phyloP scores from a whole-genome alignment of 1,140 invertebrate genomes.

The Macrosteles quadrilineatus region DNA sequence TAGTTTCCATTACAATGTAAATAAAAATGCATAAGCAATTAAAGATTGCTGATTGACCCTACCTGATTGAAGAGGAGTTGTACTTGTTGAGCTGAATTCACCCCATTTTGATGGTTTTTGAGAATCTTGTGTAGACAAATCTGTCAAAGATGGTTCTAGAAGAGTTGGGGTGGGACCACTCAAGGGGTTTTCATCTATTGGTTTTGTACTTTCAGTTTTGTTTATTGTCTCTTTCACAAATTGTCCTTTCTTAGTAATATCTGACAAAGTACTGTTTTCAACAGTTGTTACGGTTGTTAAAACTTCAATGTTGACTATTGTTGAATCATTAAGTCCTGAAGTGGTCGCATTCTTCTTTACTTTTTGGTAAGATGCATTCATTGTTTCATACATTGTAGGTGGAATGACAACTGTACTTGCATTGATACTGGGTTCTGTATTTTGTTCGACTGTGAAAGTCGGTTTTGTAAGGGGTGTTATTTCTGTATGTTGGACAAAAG shows the following conservation, averaged over 20 bases:
- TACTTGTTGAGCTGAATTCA: neutral
- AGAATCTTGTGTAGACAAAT: conserved; percentile 18
- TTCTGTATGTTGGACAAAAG: conserved; percentile 6
- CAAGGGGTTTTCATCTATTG: conserved; percentile 17
- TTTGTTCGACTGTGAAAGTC: neutral
- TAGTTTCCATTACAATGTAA: no score
- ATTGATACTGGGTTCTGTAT: conserved; percentile 2
- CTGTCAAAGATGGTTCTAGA: conserved; percentile 36
- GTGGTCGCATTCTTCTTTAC: no score
- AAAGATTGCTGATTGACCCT: neutral
- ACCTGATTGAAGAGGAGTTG: conserved; percentile 24
- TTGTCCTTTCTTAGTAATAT: neutral
- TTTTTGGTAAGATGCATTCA: no score
- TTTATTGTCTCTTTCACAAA: conserved; percentile 44
- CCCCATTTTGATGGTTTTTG: conserved; percentile 5
- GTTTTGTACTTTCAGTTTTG: conserved; percentile 29
- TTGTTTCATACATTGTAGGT: no score
- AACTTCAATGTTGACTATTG: neutral
- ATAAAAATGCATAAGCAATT: conserved; percentile 20
- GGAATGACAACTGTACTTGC: neutral
- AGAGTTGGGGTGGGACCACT: neutral
- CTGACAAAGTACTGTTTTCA: neutral
- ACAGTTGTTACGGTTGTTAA: neutral
- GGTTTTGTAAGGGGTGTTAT: conserved; percentile 7
- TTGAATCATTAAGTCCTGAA: no score